Conservation (phyloP, 2,888 invertebrate genomes). For the Patella caerulea region DNA sequence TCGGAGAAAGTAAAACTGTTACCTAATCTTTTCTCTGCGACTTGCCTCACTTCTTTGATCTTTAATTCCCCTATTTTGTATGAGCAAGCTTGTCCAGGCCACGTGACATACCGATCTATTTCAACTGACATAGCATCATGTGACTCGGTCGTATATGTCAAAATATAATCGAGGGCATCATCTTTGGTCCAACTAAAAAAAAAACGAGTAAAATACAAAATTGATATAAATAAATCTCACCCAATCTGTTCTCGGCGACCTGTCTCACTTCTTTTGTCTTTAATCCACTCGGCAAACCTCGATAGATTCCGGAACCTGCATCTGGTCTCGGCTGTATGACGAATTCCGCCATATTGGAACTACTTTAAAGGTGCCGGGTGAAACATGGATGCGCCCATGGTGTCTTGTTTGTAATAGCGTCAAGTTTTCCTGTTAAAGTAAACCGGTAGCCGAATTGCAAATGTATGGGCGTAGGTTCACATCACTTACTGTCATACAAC, state of each 20-base stretch:
- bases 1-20: constrained; percentile 10
- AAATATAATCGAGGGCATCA: constrained; percentile 58
- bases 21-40: constrained; percentile 63
- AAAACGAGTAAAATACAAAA: no score
- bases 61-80: constrained; percentile 66
- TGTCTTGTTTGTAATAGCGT: no score
- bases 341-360: no score
- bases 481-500: no score
- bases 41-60: constrained; percentile 58
- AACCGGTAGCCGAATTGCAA: no score
- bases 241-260: neutral
- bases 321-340: no score
- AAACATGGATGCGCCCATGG: no score
- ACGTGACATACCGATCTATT: constrained; percentile 67
- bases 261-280: constrained; percentile 6
- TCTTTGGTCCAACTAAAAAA: constrained; percentile 61
- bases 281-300: neutral
- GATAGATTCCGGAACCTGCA: no score
- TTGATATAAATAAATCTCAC: neutral
- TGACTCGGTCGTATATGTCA: constrained; percentile 49
- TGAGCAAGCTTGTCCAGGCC: constrained; percentile 68
- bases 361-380: no score
- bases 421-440: no score
- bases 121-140: constrained; percentile 47
- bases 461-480: no score